These are phyloP conservation scores for Paguma larvata DNA, from an alignment of 2,797 vertebrate genomes.

Conservation along the genomic window DNA sequence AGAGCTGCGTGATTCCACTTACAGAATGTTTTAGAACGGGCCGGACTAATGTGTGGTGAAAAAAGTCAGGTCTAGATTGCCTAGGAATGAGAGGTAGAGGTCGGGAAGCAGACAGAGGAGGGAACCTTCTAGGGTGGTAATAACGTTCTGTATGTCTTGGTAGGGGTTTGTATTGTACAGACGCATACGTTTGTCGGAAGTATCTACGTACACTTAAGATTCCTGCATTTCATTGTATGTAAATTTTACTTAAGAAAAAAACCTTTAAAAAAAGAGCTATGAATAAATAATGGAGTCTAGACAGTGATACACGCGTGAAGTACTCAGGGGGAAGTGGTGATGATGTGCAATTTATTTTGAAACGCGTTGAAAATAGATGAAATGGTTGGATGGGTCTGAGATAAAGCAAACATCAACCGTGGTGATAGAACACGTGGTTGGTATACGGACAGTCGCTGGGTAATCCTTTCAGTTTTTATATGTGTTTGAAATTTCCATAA, in stretches of 20 bases:
- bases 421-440: not conserved
- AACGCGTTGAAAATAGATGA: not conserved
- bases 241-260: not conserved
- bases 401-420: not conserved
- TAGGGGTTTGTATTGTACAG: not conserved
- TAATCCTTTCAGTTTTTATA: not conserved
- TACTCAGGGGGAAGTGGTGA: not conserved
- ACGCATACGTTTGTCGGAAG: not conserved
- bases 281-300: not conserved
- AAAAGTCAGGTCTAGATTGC: not conserved
- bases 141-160: not conserved
- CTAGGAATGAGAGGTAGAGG: not conserved
- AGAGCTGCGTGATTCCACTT: conserved; percentile 4
- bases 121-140: not conserved
- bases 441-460: not conserved
- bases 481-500: not conserved
- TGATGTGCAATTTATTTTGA: not conserved
- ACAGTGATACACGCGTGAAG: not conserved
- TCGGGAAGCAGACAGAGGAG: not conserved
- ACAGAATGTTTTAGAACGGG: not conserved
- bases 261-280: not conserved
- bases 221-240: not conserved
- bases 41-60: not conserved
- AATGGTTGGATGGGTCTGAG: not conserved
- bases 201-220: not conserved